phyloP scores from a whole-genome alignment of 2,113 vertebrate species.

The Lamprotornis superbus region DNA sequence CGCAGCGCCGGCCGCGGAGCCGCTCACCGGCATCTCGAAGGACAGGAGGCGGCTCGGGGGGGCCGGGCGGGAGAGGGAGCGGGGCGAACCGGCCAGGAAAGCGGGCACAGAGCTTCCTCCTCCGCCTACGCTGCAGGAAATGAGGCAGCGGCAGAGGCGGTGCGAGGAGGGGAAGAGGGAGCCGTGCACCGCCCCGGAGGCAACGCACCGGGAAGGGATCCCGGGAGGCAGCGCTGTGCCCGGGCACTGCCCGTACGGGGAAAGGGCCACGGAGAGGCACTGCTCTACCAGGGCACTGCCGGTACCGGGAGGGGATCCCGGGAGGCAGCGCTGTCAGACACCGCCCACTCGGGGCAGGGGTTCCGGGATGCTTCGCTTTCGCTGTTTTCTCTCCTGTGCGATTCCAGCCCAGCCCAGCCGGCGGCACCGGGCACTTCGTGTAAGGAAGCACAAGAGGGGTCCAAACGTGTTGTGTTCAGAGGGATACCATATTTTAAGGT shows the following conservation, averaged over 20 bases:
- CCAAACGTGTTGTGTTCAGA: too few species aligned
- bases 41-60: neutral
- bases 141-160: constrained; percentile 53
- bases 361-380: neutral
- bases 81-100: neutral
- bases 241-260: neutral
- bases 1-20: too few species aligned
- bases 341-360: too few species aligned
- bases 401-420: neutral
- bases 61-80: neutral
- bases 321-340: too few species aligned
- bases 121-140: constrained; percentile 38
- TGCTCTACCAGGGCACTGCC: neutral
- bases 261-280: neutral
- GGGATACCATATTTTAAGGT: fast-evolving
- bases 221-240: neutral
- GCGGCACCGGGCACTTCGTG: fast-evolving
- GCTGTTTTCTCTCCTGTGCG: neutral
- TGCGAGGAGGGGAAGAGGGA: neutral
- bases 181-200: neutral
- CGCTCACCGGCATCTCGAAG: constrained; percentile 83
- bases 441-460: neutral
- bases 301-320: too few species aligned
- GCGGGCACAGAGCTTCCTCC: neutral
- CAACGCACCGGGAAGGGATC: neutral